Conservation (phyloP, 1,140 invertebrate species). For the Globodera ellingtonae region DNA sequence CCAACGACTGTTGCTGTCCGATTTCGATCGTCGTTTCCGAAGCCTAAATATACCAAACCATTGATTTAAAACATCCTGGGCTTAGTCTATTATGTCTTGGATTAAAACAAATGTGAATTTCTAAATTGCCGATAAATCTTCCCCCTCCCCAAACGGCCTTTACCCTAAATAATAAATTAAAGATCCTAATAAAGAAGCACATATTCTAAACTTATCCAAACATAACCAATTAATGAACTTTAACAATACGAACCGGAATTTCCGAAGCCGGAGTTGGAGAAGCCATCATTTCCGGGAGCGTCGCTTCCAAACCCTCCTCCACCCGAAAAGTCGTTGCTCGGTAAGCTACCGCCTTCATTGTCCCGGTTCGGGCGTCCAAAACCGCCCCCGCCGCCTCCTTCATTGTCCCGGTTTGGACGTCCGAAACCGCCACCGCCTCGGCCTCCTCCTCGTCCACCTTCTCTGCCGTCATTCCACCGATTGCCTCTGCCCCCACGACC, state of each 20-base stretch:
- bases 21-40: not conserved
- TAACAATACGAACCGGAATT: not conserved
- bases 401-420: not conserved
- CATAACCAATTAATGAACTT: too few relatives aligned
- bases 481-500: not conserved
- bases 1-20: not conserved
- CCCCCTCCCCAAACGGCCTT: too few relatives aligned
- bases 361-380: not conserved
- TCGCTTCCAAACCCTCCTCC: not conserved
- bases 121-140: too few relatives aligned
- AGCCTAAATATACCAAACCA: not conserved
- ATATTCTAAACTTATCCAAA: too few relatives aligned
- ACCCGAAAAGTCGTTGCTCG: not conserved
- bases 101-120: too few relatives aligned
- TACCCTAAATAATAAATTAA: too few relatives aligned
- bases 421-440: not conserved
- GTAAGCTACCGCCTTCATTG: not conserved
- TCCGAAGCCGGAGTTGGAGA: too few relatives aligned
- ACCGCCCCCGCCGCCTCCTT: constrained; percentile 10
- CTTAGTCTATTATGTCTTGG: too few relatives aligned
- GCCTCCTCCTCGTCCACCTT: not conserved
- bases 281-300: too few relatives aligned
- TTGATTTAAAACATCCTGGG: not conserved
- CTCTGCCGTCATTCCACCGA: not conserved
- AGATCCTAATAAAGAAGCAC: too few relatives aligned